Conservation (phyloP, 2,113 vertebrate species). For the Erythrolamprus reginae region DNA sequence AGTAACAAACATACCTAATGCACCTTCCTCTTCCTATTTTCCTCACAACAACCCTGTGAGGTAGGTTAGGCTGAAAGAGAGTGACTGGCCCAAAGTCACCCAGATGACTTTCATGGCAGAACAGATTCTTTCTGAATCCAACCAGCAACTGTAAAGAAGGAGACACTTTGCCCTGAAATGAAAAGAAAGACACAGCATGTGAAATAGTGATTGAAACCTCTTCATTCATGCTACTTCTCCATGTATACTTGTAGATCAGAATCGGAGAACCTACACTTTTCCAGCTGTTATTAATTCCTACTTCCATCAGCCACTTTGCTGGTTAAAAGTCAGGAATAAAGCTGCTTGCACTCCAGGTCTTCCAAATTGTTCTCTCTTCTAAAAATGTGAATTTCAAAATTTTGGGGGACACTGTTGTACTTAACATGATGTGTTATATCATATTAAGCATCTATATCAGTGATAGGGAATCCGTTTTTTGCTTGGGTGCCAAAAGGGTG, state of each 20-base stretch:
- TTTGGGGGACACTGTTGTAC: background rate
- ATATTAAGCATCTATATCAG: no score
- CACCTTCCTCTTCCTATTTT: background rate
- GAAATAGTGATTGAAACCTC: background rate
- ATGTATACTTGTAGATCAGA: no score
- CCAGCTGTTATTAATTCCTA: background rate
- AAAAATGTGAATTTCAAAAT: background rate
- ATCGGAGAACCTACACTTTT: background rate
- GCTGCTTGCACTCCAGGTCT: background rate
- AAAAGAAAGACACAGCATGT: rapidly evolving
- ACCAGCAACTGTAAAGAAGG: slow-evolving; percentile 38
- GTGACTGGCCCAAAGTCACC: background rate
- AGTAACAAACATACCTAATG: background rate
- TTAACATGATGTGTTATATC: background rate
- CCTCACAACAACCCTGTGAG: background rate
- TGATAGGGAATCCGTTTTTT: no score
- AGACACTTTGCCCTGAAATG: slow-evolving; percentile 48
- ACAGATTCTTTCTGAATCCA: slow-evolving; percentile 43
- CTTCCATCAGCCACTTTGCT: background rate
- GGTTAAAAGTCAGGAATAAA: background rate
- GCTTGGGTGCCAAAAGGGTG: no score
- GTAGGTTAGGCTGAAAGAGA: background rate
- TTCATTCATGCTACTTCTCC: rapidly evolving
- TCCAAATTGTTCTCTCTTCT: background rate
- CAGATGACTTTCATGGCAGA: rapidly evolving